Evolutionary conservation across 1,140 invertebrate species (phyloP).

Genomic region (Eurosta solidaginis): DNA sequence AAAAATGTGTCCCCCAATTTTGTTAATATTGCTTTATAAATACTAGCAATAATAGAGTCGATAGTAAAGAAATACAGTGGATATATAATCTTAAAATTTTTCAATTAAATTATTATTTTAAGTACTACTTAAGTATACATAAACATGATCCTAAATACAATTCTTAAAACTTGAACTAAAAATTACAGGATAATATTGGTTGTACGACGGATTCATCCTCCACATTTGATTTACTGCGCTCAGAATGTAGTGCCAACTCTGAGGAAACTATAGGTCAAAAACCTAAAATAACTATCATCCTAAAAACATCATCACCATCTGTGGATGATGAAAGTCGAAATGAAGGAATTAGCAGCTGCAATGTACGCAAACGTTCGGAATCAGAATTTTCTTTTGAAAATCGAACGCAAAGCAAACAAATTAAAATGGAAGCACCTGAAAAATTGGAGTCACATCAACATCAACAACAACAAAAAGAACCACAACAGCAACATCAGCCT

Average conservation of each 20-base stretch:
- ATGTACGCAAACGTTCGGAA: constrained; percentile 7
- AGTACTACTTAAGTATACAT: too few species aligned
- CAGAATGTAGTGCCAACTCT: not conserved
- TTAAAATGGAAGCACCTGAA: constrained; percentile 29
- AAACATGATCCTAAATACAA: too few species aligned
- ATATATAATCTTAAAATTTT: too few species aligned
- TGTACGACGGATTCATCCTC: constrained; percentile 8
- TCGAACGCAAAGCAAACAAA: constrained; percentile 29
- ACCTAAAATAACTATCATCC: not conserved
- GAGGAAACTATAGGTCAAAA: not conserved
- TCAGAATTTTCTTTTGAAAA: not conserved
- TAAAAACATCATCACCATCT: too few species aligned
- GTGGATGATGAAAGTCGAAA: not conserved
- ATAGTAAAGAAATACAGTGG: too few species aligned
- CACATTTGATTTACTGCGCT: constrained; percentile 2
- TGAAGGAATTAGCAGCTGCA: not conserved
- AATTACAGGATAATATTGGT: not conserved
- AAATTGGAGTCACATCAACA: not conserved
- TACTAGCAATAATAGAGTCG: too few species aligned
- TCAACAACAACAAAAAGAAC: not conserved
- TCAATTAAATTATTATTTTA: too few species aligned
- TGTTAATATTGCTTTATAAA: too few species aligned
- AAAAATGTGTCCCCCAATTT: too few species aligned
- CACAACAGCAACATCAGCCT: not conserved
- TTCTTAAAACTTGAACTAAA: too few species aligned